Evolutionary conservation across 2,888 invertebrate genomes (phyloP).

Genomic region (Amitus sp.): DNA sequence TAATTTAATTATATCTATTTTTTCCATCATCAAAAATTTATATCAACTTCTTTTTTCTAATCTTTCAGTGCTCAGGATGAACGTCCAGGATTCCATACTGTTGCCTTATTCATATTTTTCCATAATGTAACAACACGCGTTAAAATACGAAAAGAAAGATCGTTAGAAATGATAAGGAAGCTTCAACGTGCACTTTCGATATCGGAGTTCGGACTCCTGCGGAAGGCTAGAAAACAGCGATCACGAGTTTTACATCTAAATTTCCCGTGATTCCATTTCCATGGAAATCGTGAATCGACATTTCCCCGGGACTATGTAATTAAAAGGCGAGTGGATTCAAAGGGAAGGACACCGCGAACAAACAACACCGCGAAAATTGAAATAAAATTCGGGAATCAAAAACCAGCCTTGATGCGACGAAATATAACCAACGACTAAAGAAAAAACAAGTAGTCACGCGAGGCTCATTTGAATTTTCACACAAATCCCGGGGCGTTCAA

Average conservation of each 20-base stretch:
- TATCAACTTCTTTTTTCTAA: no score
- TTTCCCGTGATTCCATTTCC: conserved; percentile 45
- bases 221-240: conserved; percentile 11
- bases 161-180: no score
- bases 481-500: conserved; percentile 45
- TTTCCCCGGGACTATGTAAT: conserved; percentile 31
- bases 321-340: conserved; percentile 37
- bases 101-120: no score
- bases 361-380: background rate
- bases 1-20: no score
- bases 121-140: no score
- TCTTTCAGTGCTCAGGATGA: no score
- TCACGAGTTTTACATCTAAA: conserved; percentile 32
- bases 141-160: no score
- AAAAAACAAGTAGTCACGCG: conserved; percentile 11
- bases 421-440: no score
- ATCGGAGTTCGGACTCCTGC: no score
- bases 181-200: no score
- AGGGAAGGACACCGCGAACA: conserved; percentile 25
- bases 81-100: no score
- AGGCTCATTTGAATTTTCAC: conserved; percentile 57
- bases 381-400: background rate
- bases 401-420: background rate
- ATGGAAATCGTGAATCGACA: conserved; percentile 55
- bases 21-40: no score